These are phyloP conservation scores for Caenorhabditis tropicalis DNA, from an alignment of 1,140 invertebrate species.

Conservation along the genomic window DNA sequence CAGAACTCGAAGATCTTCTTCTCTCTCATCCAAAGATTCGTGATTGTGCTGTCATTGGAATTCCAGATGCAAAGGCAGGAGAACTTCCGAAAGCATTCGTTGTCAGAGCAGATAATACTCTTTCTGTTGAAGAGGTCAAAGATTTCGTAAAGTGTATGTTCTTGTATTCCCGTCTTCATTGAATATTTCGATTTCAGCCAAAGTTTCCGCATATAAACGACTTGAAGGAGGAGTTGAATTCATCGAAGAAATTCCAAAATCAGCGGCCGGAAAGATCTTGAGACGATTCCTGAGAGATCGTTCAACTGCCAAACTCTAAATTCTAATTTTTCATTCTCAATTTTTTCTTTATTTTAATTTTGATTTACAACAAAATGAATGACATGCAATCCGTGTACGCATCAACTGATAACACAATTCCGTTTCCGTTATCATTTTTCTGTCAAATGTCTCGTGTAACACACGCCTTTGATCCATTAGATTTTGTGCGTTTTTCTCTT, in stretches of 20 bases:
- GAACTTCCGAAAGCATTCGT: conserved; percentile 82
- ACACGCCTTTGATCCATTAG: neutral
- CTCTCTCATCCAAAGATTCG: conserved; percentile 79
- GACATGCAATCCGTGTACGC: neutral
- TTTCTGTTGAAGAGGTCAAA: conserved; percentile 40
- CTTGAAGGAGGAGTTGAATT: conserved; percentile 77
- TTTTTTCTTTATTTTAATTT: neutral
- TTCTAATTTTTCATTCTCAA: neutral
- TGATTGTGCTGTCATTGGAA: conserved; percentile 82
- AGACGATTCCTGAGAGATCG: conserved; percentile 74
- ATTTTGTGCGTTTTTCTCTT: neutral
- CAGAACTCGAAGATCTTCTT: conserved; percentile 83
- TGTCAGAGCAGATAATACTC: conserved; percentile 72
- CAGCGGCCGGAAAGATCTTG: conserved; percentile 80
- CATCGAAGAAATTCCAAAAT: conserved; percentile 79
- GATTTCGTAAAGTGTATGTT: conserved; percentile 44
- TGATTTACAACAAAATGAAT: conserved; percentile 41
- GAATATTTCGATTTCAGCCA: neutral
- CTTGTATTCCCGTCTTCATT: too few species aligned
- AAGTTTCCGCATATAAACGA: conserved; percentile 60
- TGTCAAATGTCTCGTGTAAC: neutral
- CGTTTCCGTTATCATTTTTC: neutral
- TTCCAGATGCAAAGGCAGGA: conserved; percentile 79
- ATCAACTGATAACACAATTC: conserved; percentile 38
- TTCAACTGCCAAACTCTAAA: neutral